Percentiles rank a stretch among this genome's conserved stretches.
Conservation (phyloP, 1,140 invertebrate genomes). For the Aphelinus atriplicis region DNA sequence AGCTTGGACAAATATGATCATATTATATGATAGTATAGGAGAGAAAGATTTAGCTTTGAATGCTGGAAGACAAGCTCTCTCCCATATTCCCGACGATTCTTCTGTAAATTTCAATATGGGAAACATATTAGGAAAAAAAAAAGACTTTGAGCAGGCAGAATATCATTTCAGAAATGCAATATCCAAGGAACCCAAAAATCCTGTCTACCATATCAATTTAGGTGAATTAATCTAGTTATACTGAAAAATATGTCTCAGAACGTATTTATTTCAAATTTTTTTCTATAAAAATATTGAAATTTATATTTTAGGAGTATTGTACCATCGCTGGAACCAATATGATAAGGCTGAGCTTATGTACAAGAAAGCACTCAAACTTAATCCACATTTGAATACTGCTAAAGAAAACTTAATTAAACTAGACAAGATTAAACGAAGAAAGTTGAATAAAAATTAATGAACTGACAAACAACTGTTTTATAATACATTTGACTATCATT, state of each 20-base stretch:
- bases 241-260: too few relatives aligned
- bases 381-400: conserved; percentile 75
- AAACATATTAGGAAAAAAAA: conserved; percentile 87
- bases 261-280: neutral
- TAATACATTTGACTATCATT: too few relatives aligned
- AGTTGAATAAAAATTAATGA: too few relatives aligned
- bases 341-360: conserved; percentile 81
- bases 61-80: conserved; percentile 75
- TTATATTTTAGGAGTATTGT: conserved; percentile 81
- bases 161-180: conserved; percentile 82
- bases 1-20: conserved; percentile 92
- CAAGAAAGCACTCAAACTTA: conserved; percentile 76
- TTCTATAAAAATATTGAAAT: conserved; percentile 28
- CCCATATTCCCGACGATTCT: conserved; percentile 75
- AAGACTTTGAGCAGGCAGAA: conserved; percentile 82
- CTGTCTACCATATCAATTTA: conserved; percentile 85
- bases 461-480: too few relatives aligned
- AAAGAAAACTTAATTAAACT: conserved; percentile 73
- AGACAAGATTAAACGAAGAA: neutral
- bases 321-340: conserved; percentile 91
- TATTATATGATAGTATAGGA: conserved; percentile 84
- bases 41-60: conserved; percentile 75
- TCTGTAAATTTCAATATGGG: conserved; percentile 87
- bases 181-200: conserved; percentile 72
- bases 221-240: conserved; percentile 67